Percentiles rank a stretch among this genome's conserved stretches.
These are phyloP conservation scores for Caenorhabditis virilis DNA, from an alignment of 2,888 invertebrate species.

Conservation along the genomic window DNA sequence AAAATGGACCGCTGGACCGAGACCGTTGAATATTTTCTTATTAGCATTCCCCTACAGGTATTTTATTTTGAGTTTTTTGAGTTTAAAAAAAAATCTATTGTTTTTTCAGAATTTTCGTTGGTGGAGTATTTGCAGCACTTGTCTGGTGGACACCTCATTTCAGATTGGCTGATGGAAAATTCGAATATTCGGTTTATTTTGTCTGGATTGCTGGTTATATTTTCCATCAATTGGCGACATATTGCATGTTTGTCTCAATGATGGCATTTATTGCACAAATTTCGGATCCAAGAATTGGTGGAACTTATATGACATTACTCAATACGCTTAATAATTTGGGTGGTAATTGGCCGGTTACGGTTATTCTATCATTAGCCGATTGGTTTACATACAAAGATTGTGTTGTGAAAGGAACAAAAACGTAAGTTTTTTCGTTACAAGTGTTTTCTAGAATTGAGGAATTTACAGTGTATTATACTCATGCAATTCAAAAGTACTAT, in stretches of 20 bases:
- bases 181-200: conserved; percentile 75
- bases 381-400: conserved; percentile 67
- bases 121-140: conserved; percentile 81
- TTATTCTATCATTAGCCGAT: conserved; percentile 63
- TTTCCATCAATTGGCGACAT: conserved; percentile 90
- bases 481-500: conserved; percentile 59
- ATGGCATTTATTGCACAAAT: conserved; percentile 98
- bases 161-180: conserved; percentile 74
- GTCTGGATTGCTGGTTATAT: conserved; percentile 81
- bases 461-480: conserved; percentile 59
- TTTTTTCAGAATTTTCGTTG: conserved; percentile 80
- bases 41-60: conserved; percentile 79
- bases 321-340: conserved; percentile 95
- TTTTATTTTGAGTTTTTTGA: background rate
- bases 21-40: conserved; percentile 85
- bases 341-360: conserved; percentile 86
- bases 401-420: conserved; percentile 53
- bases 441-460: background rate
- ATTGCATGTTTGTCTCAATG: conserved; percentile 93
- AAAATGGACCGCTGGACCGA: conserved; percentile 83
- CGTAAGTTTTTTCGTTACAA: conserved; percentile 32
- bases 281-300: conserved; percentile 90
- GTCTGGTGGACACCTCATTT: conserved; percentile 85
- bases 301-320: conserved; percentile 97
- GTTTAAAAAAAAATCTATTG: too few species aligned